Evolutionary conservation across 2,888 invertebrate genomes (phyloP).

Genomic region (Latrodectus hesperus): DNA sequence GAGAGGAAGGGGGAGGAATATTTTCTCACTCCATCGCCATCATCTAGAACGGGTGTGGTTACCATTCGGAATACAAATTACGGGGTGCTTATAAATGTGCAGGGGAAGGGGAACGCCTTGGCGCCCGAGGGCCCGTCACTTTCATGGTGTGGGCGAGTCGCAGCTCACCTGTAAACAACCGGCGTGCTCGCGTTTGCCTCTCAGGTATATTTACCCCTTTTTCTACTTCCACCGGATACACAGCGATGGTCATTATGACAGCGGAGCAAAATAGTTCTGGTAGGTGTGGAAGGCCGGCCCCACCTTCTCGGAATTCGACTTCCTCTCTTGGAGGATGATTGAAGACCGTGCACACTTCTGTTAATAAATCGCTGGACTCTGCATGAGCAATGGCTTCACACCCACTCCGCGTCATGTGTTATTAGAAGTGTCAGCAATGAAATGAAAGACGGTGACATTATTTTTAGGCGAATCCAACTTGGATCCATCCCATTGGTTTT

Average conservation of each 20-base stretch:
- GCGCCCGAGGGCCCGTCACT: conserved; percentile 34
- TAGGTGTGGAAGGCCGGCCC: conserved; percentile 48
- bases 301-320: conserved; percentile 1
- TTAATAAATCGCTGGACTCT: conserved; percentile 31
- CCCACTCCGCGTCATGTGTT: background rate
- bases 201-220: conserved; percentile 45
- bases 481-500: too few species aligned
- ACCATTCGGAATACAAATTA: conserved; percentile 34
- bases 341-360: conserved; percentile 13
- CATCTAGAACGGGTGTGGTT: conserved; percentile 31
- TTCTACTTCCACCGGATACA: conserved; percentile 48
- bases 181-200: background rate
- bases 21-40: background rate
- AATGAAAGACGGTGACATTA: too few species aligned
- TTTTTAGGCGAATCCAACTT: too few species aligned
- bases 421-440: too few species aligned
- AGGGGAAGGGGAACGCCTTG: conserved; percentile 33
- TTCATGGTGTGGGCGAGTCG: conserved; percentile 43
- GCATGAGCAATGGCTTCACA: background rate
- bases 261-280: conserved; percentile 23
- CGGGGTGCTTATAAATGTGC: conserved; percentile 32
- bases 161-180: conserved; percentile 28
- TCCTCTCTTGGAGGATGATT: conserved; percentile 12
- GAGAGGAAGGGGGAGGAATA: background rate
- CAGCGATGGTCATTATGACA: conserved; percentile 41